Percentiles rank a stretch among this genome's conserved stretches.
Evolutionary conservation across 2,797 vertebrate species (phyloP).

Genomic region (Lycodopsis pacificus): DNA sequence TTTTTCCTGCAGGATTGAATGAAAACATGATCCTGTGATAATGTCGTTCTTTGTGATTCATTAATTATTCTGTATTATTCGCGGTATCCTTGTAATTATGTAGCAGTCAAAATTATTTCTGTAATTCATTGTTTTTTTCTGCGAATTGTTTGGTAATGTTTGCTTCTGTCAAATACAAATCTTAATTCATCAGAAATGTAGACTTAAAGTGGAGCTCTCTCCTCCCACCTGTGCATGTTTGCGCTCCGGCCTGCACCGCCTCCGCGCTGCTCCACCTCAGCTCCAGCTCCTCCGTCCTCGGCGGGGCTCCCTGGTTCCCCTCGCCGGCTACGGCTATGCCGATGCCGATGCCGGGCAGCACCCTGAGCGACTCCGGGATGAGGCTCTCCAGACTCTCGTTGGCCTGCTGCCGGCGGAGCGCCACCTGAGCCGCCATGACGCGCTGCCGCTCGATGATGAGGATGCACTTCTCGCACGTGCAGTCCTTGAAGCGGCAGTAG

Average conservation of each 20-base stretch:
- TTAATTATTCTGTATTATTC: neutral
- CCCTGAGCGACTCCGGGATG: slow-evolving; percentile 91
- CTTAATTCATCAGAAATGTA: neutral
- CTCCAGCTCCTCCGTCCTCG: slow-evolving; percentile 75
- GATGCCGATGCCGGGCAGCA: slow-evolving; percentile 86
- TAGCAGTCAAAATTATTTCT: neutral
- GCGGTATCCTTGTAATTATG: neutral
- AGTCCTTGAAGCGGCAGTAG: slow-evolving; percentile 98
- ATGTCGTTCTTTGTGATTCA: neutral
- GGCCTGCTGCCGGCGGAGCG: slow-evolving; percentile 93
- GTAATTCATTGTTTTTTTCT: neutral
- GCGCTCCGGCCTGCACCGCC: slow-evolving; percentile 66
- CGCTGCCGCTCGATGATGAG: slow-evolving; percentile 97
- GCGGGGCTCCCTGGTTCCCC: slow-evolving; percentile 65
- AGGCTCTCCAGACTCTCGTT: slow-evolving; percentile 97
- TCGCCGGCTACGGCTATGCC: slow-evolving; percentile 73
- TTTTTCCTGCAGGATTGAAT: neutral
- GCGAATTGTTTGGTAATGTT: neutral
- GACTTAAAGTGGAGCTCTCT: neutral
- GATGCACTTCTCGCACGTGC: slow-evolving; percentile 98
- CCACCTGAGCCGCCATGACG: slow-evolving; percentile 98
- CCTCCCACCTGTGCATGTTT: slow-evolving; percentile 72
- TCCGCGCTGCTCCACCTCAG: slow-evolving; percentile 81
- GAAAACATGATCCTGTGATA: neutral
- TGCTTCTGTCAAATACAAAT: neutral